Evolutionary conservation across 2,797 vertebrate species (phyloP).

Genomic region (Galago senegalensis): DNA sequence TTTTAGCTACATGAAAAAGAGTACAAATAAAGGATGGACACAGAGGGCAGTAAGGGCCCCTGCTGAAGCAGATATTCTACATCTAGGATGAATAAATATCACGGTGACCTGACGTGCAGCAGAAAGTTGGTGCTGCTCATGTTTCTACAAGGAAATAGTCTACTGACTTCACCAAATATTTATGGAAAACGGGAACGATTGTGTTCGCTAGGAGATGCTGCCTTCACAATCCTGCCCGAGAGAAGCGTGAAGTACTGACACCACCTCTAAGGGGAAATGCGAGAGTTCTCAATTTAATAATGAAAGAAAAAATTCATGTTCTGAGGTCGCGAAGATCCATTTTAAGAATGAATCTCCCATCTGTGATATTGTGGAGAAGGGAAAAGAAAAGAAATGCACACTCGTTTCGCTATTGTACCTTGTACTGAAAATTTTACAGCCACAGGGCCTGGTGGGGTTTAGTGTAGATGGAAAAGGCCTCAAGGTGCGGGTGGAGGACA

Average conservation of each 20-base stretch:
- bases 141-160: not conserved
- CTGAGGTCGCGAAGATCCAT: not conserved
- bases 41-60: not conserved
- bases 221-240: not conserved
- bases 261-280: not conserved
- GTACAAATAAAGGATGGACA: not conserved
- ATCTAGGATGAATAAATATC: not conserved
- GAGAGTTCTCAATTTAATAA: not conserved
- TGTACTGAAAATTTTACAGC: not conserved
- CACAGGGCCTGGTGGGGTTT: not conserved
- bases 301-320: not conserved
- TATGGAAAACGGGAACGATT: slow-evolving; percentile 11
- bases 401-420: not conserved
- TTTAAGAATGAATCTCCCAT: not conserved
- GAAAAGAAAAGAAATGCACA: not conserved
- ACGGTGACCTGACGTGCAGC: not conserved
- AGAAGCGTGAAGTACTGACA: not conserved
- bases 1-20: not conserved
- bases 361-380: not conserved
- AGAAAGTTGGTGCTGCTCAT: not conserved
- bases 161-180: not conserved
- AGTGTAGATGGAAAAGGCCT: not conserved
- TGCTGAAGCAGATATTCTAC: not conserved
- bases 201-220: not conserved
- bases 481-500: not conserved